Conservation (phyloP, 2,888 invertebrate genomes). For the Odontomyia ornata region DNA sequence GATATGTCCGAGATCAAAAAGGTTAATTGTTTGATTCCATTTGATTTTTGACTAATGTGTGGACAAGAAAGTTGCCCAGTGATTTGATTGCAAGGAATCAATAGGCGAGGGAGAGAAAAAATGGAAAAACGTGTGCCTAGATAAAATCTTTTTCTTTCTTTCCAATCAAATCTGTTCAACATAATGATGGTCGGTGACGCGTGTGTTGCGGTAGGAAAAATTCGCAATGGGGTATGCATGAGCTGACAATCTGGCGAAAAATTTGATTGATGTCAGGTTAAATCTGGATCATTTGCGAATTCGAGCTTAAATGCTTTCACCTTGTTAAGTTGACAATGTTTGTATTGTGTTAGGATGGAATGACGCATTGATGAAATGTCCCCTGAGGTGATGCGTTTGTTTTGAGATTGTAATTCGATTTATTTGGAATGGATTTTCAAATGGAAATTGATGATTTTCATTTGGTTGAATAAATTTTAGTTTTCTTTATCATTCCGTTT, state of each 20-base stretch:
- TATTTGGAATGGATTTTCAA: too few relatives aligned
- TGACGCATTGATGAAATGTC: too few relatives aligned
- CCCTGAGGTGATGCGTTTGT: too few relatives aligned
- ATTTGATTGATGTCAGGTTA: slow-evolving; percentile 38
- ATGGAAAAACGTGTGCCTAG: too few relatives aligned
- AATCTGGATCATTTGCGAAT: slow-evolving; percentile 8
- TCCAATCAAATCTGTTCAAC: too few relatives aligned
- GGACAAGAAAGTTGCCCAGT: background rate
- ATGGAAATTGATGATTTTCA: too few relatives aligned
- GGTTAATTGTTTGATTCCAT: slow-evolving; percentile 22
- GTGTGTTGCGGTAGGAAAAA: background rate
- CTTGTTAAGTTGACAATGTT: background rate
- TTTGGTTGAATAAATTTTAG: too few relatives aligned
- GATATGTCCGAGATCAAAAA: background rate
- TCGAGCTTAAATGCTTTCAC: background rate
- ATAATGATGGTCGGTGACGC: background rate
- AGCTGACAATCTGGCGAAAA: slow-evolving; percentile 22
- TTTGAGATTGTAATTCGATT: too few relatives aligned
- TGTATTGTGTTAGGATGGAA: background rate
- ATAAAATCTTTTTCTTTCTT: too few relatives aligned
- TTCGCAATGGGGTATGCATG: background rate
- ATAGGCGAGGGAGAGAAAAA: background rate
- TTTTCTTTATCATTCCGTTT: too few relatives aligned
- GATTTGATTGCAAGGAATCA: background rate
- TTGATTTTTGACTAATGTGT: slow-evolving; percentile 9